Conservation (phyloP, 2,113 vertebrate genomes). For the Dasyurus viverrinus region DNA sequence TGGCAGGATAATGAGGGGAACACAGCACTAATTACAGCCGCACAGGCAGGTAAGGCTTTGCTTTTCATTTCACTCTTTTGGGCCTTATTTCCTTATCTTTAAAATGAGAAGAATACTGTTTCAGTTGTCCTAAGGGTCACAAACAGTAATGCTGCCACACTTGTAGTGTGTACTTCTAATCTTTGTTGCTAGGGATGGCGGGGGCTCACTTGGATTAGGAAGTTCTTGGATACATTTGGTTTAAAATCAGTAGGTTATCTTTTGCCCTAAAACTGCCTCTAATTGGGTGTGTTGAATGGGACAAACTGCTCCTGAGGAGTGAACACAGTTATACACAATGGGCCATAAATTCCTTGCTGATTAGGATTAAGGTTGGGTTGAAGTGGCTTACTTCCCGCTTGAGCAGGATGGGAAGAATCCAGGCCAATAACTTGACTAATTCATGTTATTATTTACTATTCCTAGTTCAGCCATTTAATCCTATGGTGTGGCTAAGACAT, state of each 20-base stretch:
- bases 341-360: neutral
- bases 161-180: neutral
- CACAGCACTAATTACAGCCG: slow-evolving; percentile 95
- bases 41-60: slow-evolving; percentile 92
- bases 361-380: neutral
- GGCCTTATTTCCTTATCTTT: neutral
- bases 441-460: neutral
- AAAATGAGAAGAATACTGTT: neutral
- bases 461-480: neutral
- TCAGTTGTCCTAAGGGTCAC: neutral
- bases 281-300: neutral
- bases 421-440: neutral
- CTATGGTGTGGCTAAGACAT: neutral
- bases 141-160: neutral
- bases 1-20: slow-evolving; percentile 99
- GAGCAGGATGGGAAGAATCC: neutral
- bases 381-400: neutral
- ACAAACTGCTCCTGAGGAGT: neutral
- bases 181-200: neutral
- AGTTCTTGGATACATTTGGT: neutral
- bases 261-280: neutral
- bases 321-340: neutral
- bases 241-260: neutral
- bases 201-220: neutral
- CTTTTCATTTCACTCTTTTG: neutral